A percentile compares a stretch with the other conserved stretches of the same genome.
phyloP scores from a whole-genome alignment of 2,888 invertebrate species.

The Theretra japonica region DNA sequence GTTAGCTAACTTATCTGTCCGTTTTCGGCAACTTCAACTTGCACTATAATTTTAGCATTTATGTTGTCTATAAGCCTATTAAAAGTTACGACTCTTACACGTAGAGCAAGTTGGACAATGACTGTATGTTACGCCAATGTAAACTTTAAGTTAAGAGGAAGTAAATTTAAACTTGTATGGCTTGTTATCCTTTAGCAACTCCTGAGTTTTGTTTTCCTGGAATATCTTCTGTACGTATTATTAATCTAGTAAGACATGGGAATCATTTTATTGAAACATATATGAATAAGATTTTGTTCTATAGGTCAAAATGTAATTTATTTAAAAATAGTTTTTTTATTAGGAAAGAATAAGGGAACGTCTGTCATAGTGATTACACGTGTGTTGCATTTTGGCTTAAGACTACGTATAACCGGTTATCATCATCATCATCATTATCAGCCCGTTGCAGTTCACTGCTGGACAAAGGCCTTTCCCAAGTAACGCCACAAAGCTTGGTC shows the following conservation, averaged over 20 bases:
- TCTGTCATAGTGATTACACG: too few relatives aligned
- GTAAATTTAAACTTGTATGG: neutral
- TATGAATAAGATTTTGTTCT: too few relatives aligned
- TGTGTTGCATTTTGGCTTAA: too few relatives aligned
- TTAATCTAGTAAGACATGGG: neutral
- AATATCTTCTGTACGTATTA: neutral
- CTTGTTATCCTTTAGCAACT: neutral
- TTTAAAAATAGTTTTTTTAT: too few relatives aligned
- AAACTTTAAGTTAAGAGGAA: neutral
- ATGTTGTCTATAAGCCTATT: conserved; percentile 19
- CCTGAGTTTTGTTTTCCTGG: neutral
- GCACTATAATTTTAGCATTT: conserved; percentile 17
- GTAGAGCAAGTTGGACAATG: conserved; percentile 9
- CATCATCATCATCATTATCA: too few relatives aligned
- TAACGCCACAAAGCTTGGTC: too few relatives aligned
- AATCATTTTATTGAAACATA: neutral
- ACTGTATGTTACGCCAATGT: neutral
- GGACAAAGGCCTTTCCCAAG: too few relatives aligned
- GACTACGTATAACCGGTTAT: too few relatives aligned
- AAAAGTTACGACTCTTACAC: conserved; percentile 26
- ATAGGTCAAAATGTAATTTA: too few relatives aligned
- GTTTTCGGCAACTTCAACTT: neutral
- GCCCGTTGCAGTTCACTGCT: too few relatives aligned
- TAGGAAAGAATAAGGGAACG: too few relatives aligned
- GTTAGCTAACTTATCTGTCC: too few relatives aligned